A percentile compares a stretch with the other conserved stretches of the same genome.
phyloP scores from a whole-genome alignment of 1,140 invertebrate species.

The Drosophila murphyi region DNA sequence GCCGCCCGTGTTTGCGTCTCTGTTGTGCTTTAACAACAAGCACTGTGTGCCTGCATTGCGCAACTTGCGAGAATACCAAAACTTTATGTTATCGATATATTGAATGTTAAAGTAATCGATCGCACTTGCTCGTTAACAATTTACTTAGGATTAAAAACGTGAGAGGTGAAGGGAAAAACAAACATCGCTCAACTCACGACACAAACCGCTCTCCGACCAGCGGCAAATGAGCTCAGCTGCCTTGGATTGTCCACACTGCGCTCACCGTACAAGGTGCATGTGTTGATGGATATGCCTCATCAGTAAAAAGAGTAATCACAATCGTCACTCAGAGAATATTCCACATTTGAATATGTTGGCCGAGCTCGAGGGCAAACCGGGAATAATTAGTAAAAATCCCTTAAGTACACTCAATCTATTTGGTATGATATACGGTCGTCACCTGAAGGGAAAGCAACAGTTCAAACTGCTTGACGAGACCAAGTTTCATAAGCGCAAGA shows the following conservation, averaged over 20 bases:
- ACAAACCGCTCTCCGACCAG: too few species aligned
- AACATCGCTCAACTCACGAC: too few species aligned
- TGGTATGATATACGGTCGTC: background rate
- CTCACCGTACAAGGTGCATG: too few species aligned
- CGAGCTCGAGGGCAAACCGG: background rate
- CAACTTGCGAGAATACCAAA: conserved; percentile 23
- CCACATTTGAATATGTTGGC: background rate
- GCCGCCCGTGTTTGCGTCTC: conserved; percentile 23
- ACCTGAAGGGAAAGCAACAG: background rate
- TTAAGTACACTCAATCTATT: background rate
- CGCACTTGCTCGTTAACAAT: background rate
- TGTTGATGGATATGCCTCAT: background rate
- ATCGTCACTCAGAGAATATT: background rate
- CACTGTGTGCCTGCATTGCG: conserved; percentile 18
- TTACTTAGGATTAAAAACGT: background rate
- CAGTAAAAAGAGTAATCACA: background rate
- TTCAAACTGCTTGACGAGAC: too few species aligned
- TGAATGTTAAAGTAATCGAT: background rate
- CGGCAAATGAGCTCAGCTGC: too few species aligned
- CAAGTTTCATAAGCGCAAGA: too few species aligned
- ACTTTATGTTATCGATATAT: conserved; percentile 4
- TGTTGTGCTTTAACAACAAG: conserved; percentile 38
- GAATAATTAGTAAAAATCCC: background rate
- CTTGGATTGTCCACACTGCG: too few species aligned
- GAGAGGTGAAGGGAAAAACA: too few species aligned